Conservation (phyloP, 2,113 vertebrate genomes). For the Macrotus californicus region DNA sequence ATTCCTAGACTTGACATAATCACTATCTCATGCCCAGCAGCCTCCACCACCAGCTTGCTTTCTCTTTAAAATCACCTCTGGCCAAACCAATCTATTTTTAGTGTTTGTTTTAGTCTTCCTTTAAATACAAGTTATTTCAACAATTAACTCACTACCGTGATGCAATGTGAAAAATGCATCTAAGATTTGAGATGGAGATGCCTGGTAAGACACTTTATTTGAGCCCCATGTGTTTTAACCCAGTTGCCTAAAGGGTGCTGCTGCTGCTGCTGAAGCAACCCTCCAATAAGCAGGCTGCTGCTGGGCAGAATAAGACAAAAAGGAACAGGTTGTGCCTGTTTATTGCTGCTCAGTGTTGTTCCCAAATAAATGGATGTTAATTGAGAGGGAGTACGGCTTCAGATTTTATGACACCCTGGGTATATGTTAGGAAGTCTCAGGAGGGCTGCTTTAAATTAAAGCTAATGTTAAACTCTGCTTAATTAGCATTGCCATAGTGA, state of each 20-base stretch:
- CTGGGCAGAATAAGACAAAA: constrained; percentile 48
- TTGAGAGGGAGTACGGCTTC: constrained; percentile 75
- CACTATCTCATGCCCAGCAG: background rate
- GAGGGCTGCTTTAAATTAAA: constrained; percentile 77
- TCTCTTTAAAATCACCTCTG: background rate
- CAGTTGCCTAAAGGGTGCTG: background rate
- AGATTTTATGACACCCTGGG: constrained; percentile 74
- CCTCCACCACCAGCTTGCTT: background rate
- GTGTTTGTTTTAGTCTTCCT: background rate
- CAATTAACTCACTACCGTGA: constrained; percentile 22
- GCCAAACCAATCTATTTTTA: constrained; percentile 20
- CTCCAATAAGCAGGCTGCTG: constrained; percentile 42
- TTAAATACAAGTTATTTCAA: constrained; percentile 22
- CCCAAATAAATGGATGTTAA: constrained; percentile 78
- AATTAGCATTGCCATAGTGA: constrained; percentile 71
- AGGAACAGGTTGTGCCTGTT: constrained; percentile 73
- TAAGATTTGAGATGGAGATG: constrained; percentile 19
- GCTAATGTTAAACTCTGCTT: constrained; percentile 76
- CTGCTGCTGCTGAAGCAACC: background rate
- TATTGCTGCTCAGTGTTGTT: constrained; percentile 71
- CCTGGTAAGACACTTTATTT: background rate
- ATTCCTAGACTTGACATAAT: background rate
- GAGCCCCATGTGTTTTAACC: background rate
- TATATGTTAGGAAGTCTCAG: constrained; percentile 73
- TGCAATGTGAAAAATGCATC: constrained; percentile 4